Base-by-base conservation (phyloP, 2,888 invertebrate species). In the Parelbella ahira region DNA sequence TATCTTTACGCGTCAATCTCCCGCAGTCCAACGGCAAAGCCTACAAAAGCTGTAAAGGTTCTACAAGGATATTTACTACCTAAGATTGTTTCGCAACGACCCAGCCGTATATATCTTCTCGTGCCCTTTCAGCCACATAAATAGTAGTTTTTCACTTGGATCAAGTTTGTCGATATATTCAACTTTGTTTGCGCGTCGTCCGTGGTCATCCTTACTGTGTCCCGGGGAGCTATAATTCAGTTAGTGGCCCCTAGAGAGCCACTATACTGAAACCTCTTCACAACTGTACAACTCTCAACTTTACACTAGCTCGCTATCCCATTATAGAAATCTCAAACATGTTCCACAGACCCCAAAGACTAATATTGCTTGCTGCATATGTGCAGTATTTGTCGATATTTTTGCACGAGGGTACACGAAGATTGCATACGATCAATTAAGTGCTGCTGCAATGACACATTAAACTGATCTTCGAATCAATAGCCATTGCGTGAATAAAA, bases 181-280 rank as follows among this genome's bases (percentile, higher is more conserved):
- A 51, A 54, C 34, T 51, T 51, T 49, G 51, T 45, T 48, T 37
- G 37, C 33, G 28, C 21, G 21, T 37, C 33, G 45, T 32, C 44
- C 30, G 45, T 41, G 53, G 52, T 52, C 53, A 53, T 52, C 49
- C 47, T 36, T 48, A 56, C 51, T 48, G 49, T 48, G 50, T 58
- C 45, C 56, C 21, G 12, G 61, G 49, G 61, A 39, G 47, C 50
- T 39, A 55, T 67, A 64, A 61, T 59, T 61, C 59, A 63, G 58
- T 63, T 64, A 68, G 56, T 45, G 56, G 37, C 37, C 72, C 60
- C 69, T 34, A 42, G 62, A 45, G 58, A 49, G 36, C 49, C 18
- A 50, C 50, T 44, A 24, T 29, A 27, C 37, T 4, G 29, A 36
- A 30, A 36, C 29, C 43, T 33, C 41, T 43, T 43, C 42, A 23